Base-by-base conservation (phyloP, 2,888 invertebrate genomes). In the Ptycholaimellus sp. region DNA sequence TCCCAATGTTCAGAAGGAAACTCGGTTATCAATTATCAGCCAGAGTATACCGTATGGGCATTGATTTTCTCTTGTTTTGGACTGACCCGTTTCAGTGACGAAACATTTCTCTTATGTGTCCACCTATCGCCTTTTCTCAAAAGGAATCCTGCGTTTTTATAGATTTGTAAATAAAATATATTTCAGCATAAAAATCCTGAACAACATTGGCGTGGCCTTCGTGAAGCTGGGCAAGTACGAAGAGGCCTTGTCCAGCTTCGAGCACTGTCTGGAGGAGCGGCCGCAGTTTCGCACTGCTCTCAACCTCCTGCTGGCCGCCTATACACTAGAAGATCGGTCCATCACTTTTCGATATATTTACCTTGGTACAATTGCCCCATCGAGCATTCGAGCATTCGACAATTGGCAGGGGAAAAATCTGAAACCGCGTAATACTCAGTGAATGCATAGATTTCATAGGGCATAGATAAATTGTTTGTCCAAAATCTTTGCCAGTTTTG, bases 251-350 rank as follows among this genome's bases (percentile, higher is more conserved):
- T 78, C 79, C 3, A 83, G 82, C 51, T 83, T 96, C 60, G 93
- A 96, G 58, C 87, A 83, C 61, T 87, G 93, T 40, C 85, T 96
- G 81, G 77, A 80, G 37, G 90, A 93, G 59, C 74, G 78, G 49
- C 76, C 85, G 0, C 80, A 81, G 57, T 77, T 80, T 54, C 74
- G 65, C 44, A 51, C 68, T 56, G 82, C 85, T 30, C 68, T 96
- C 45, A 85, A 93, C 59, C 67, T 87, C 38, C 73, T 90, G 23
- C 49, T 67, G 18, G 62, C 64, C 40, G 61, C 64, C 45, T 64
- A 61, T 47, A 62, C 64, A 25, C 49, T 64, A 21, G 52, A 51
- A 31, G 53, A 53, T 32, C 42, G n/a, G n/a, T n/a, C n/a, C n/a
- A n/a, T n/a, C n/a, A n/a, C n/a, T n/a, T n/a, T n/a, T n/a, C n/a